phyloP scores from a whole-genome alignment of 1,140 invertebrate species.

The Aporrectodea caliginosa region DNA sequence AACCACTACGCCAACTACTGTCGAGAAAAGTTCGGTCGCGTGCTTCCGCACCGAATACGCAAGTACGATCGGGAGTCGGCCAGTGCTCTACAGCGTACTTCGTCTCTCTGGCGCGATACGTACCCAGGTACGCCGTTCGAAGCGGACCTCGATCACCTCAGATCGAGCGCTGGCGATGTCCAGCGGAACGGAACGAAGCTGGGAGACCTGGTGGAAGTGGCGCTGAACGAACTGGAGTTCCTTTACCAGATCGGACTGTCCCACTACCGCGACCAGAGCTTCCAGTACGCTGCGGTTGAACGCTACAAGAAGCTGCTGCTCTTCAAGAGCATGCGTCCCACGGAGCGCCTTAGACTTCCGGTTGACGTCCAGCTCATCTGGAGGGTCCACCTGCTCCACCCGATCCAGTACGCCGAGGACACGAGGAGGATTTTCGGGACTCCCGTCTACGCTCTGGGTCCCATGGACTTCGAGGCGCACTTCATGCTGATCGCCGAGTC shows the following conservation, averaged over 20 bases:
- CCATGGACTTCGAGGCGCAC: conserved; percentile 1
- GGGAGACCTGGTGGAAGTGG: conserved; percentile 8
- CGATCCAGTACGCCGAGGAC: conserved; percentile 25
- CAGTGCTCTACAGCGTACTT: conserved; percentile 1
- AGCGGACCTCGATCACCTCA: neutral
- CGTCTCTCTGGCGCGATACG: conserved; percentile 19
- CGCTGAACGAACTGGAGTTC: conserved; percentile 14
- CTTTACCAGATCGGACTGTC: conserved; percentile 24
- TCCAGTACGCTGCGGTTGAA: conserved; percentile 19
- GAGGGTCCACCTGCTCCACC: conserved; percentile 27
- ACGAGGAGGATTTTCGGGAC: conserved; percentile 6
- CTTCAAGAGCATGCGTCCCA: neutral
- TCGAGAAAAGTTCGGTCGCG: conserved; percentile 12
- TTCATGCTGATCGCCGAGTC: neutral
- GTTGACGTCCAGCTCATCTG: conserved; percentile 30
- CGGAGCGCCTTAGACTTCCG: conserved; percentile 9
- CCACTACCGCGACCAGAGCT: conserved; percentile 29
- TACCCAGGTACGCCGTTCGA: conserved; percentile 28
- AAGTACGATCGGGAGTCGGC: conserved; percentile 1
- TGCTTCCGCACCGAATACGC: conserved; percentile 26
- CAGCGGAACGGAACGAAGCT: conserved; percentile 7
- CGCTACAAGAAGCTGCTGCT: conserved; percentile 31
- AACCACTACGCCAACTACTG: conserved; percentile 28
- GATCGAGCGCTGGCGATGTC: neutral
- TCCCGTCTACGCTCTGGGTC: neutral